These are phyloP conservation scores for Hypercompe scribonia DNA, from an alignment of 2,888 invertebrate genomes.

Conservation along the genomic window DNA sequence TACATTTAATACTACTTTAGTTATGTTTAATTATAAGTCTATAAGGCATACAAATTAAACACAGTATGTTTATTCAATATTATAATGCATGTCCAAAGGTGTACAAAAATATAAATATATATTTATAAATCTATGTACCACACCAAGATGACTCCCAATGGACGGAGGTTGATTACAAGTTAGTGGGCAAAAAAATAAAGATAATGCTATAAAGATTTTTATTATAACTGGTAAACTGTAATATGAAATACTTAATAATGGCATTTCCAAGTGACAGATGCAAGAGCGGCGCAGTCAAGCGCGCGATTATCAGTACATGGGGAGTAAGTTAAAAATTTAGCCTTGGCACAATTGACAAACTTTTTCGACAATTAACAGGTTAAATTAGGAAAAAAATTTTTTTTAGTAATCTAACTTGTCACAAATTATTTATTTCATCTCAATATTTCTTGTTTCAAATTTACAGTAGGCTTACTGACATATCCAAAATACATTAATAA, in stretches of 20 bases:
- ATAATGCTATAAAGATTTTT: constrained; percentile 45
- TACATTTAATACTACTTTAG: neutral
- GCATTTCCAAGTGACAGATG: constrained; percentile 13
- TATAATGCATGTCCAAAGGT: constrained; percentile 36
- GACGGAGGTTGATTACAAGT: constrained; percentile 37
- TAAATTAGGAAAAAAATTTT: no score
- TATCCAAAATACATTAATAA: no score
- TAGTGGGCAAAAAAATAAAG: constrained; percentile 38
- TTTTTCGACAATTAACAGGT: no score
- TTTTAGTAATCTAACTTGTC: neutral
- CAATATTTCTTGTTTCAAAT: no score
- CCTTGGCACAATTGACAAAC: no score
- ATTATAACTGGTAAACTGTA: constrained; percentile 40
- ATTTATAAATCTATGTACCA: constrained; percentile 32
- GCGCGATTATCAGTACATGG: neutral
- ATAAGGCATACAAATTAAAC: constrained; percentile 17
- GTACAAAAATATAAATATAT: constrained; percentile 35
- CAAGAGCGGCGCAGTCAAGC: neutral
- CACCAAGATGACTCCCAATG: constrained; percentile 43
- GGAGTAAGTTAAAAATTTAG: neutral
- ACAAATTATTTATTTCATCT: neutral
- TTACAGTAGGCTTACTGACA: no score
- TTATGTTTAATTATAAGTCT: no score
- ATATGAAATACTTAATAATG: constrained; percentile 38
- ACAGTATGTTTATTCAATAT: constrained; percentile 31